Evolutionary conservation across 2,113 vertebrate species (phyloP), one percentile per base, ranked within the genome.

Genomic region (Myxocyprinus asiaticus): DNA sequence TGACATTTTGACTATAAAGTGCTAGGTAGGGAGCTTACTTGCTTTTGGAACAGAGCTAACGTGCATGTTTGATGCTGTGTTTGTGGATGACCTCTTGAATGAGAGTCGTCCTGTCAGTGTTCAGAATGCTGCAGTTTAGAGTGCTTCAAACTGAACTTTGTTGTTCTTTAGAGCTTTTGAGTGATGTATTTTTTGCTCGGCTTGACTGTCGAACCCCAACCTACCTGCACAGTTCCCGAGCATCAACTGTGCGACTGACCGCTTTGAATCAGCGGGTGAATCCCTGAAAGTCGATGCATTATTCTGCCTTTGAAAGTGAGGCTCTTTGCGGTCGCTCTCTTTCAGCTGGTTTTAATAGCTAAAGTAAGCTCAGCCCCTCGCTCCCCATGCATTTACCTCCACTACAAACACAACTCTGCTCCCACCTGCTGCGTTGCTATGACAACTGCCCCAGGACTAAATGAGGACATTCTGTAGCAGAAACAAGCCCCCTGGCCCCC

Each of bases 171-270:
- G n/a, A n/a, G n/a, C n/a, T n/a, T n/a, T n/a, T 58, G 6, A 64
- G 47, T 63, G 79, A 81, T 81, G 72, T 81, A 69, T 81, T 68
- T 76, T 81, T 62, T 53, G 69, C 43, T 74, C n/a, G 4, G 9
- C 17, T 65, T 80, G 79, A n/a, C n/a, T n/a, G n/a, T n/a, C n/a
- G n/a, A n/a, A 80, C 71, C 70, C 66, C 14, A 7, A 51, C 51
- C 22, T 47, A 68, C 47, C 66, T 10, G 9, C 15, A 5, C 12
- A 47, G 65, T 4, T 67, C 44, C 65, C 1, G 14, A 48, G 62
- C 33, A 6, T n/a, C 22, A n/a, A 56, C 14, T 45, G 53, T 43
- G 51, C 4, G 53, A 14, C 67, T 56, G 50, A 43, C 6, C 6
- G 47, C 71, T 75, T 66, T 81, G 53, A 75, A 42, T 14, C 6